phyloP scores from a whole-genome alignment of 2,113 vertebrate species.

The Apistogramma diplotaenia region DNA sequence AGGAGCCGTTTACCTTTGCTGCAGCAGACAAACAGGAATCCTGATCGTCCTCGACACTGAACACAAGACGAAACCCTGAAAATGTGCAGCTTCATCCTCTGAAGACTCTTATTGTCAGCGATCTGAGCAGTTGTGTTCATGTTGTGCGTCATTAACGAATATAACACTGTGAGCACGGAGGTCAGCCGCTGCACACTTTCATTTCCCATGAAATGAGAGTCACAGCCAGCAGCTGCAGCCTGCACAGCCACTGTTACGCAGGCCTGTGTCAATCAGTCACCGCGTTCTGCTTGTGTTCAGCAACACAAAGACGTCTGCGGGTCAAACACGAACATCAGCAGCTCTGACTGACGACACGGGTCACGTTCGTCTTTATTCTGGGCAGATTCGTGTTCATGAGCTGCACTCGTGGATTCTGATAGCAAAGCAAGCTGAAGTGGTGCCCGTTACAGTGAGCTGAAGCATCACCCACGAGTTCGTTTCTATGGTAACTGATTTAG shows the following conservation, averaged over 20 bases:
- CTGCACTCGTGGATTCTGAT: not conserved
- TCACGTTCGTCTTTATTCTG: rapidly evolving
- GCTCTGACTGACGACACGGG: not conserved
- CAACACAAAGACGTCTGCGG: no score
- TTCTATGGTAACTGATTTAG: not conserved
- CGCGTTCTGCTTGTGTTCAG: no score
- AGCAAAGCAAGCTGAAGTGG: not conserved
- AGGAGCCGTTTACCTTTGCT: no score
- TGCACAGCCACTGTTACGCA: not conserved
- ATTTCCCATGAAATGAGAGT: not conserved
- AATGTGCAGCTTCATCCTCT: not conserved
- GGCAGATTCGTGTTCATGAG: not conserved
- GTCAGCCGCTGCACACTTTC: not conserved
- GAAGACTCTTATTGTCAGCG: not conserved
- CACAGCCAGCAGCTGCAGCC: not conserved
- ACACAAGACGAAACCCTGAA: not conserved
- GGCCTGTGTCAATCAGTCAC: rapidly evolving
- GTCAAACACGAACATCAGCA: not conserved
- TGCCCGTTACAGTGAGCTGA: no score
- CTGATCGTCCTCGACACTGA: not conserved
- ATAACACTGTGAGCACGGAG: not conserved
- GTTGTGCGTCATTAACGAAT: not conserved
- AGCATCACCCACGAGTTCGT: not conserved
- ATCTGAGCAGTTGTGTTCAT: not conserved
- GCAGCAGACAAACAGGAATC: no score